These are phyloP conservation scores for Acanthiza pusilla DNA, from an alignment of 2,797 vertebrate species.

Conservation along the genomic window DNA sequence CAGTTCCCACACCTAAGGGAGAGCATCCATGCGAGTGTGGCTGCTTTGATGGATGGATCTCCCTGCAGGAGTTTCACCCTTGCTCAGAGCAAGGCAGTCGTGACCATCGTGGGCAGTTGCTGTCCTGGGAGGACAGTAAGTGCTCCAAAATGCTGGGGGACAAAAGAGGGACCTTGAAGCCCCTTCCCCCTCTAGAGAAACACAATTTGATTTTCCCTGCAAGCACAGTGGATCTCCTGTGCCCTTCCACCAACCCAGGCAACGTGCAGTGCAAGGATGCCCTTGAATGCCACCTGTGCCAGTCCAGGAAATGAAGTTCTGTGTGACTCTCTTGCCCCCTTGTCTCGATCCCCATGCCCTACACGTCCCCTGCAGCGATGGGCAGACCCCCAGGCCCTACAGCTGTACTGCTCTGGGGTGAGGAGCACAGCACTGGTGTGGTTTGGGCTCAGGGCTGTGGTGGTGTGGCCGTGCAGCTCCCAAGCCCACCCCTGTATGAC, in stretches of 20 bases:
- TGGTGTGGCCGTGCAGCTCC: not conserved
- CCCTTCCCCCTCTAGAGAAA: not conserved
- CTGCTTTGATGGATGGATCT: not conserved
- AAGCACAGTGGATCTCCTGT: not conserved
- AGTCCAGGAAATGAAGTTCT: not conserved
- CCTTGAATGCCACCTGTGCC: not conserved
- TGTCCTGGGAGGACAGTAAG: not conserved
- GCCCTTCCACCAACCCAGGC: not conserved
- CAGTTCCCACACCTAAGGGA: not conserved
- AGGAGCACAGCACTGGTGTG: not conserved
- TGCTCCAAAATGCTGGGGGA: not conserved
- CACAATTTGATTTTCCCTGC: not conserved
- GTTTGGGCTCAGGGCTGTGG: not conserved
- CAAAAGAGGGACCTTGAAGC: not conserved
- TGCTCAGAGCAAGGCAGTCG: not conserved
- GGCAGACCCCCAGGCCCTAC: not conserved
- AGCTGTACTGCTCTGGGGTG: not conserved
- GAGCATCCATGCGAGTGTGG: not conserved
- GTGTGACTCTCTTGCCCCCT: not conserved
- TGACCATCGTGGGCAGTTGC: not conserved
- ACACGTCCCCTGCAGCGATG: not conserved
- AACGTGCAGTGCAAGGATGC: accelerated
- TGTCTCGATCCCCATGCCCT: not conserved
- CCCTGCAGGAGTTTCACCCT: not conserved
- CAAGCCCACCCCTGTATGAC: not conserved